Conservation (phyloP, 1,140 invertebrate genomes). For the Aphelinus certus region DNA sequence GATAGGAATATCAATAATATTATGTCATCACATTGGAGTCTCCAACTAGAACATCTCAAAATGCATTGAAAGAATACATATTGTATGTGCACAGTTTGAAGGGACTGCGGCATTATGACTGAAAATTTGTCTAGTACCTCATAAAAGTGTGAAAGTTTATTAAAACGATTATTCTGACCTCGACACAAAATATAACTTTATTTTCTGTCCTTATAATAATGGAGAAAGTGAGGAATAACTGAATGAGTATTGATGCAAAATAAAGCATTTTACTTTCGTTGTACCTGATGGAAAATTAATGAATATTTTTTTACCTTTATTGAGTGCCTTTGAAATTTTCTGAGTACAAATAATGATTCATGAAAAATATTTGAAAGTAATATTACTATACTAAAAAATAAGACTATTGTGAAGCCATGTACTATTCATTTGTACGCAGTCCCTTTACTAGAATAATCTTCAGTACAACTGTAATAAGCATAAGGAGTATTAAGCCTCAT, state of each 20-base stretch:
- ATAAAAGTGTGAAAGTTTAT: too few species aligned
- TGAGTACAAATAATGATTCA: neutral
- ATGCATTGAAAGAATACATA: slow-evolving; percentile 3
- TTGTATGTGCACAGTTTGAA: slow-evolving; percentile 8
- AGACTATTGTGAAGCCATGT: neutral
- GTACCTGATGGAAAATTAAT: slow-evolving; percentile 7
- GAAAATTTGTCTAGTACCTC: too few species aligned
- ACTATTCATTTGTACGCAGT: slow-evolving; percentile 4
- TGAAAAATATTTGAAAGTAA: neutral
- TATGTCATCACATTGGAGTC: neutral
- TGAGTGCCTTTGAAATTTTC: neutral
- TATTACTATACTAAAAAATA: neutral
- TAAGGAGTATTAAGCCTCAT: slow-evolving; percentile 31
- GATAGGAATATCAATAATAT: neutral
- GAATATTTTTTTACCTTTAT: slow-evolving; percentile 21
- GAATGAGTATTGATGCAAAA: too few species aligned
- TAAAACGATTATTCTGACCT: too few species aligned
- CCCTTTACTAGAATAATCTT: slow-evolving; percentile 27
- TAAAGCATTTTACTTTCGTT: neutral
- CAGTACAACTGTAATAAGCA: slow-evolving; percentile 7
- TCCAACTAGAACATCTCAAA: slow-evolving; percentile 21
- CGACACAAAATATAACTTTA: too few species aligned
- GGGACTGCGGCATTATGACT: slow-evolving; percentile 7
- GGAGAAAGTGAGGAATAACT: too few species aligned
- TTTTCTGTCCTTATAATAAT: too few species aligned